phyloP scores from a whole-genome alignment of 1,140 invertebrate genomes.

The Neocloeon triangulifer region DNA sequence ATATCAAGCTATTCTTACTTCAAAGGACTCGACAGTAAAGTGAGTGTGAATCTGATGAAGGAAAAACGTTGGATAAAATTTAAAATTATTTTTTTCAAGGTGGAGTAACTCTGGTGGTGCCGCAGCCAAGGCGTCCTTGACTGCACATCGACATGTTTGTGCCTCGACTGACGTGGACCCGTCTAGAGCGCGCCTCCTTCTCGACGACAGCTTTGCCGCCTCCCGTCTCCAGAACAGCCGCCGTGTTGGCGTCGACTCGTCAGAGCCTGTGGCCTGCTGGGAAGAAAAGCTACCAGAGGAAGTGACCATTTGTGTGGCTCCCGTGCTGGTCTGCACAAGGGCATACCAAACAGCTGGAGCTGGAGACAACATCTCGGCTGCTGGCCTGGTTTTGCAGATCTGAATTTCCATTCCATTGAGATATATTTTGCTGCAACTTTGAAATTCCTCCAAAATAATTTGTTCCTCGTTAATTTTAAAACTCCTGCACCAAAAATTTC shows the following conservation, averaged over 20 bases:
- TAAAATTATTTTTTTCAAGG: too few relatives aligned
- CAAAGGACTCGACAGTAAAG: conserved; percentile 29
- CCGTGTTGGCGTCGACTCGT: conserved; percentile 35
- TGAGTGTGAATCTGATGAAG: too few relatives aligned
- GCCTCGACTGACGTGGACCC: conserved; percentile 44
- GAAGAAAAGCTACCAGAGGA: conserved; percentile 27
- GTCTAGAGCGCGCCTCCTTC: conserved; percentile 41
- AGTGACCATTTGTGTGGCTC: conserved; percentile 57
- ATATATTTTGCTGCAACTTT: too few relatives aligned
- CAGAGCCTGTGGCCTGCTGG: conserved; percentile 66
- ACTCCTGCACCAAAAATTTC: too few relatives aligned
- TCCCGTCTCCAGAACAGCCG: conserved; percentile 24
- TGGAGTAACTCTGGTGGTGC: conserved; percentile 62
- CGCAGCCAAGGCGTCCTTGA: conserved; percentile 63
- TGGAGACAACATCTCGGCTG: conserved; percentile 73
- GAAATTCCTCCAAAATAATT: too few relatives aligned
- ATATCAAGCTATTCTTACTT: conserved; percentile 62
- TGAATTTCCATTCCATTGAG: conserved; percentile 9
- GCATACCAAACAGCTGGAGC: conserved; percentile 65
- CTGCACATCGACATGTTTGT: conserved; percentile 67
- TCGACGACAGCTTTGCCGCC: conserved; percentile 69
- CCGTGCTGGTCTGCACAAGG: conserved; percentile 63
- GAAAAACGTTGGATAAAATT: too few relatives aligned
- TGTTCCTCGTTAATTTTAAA: too few relatives aligned
- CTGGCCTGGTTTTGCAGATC: conserved; percentile 55